Evolutionary conservation across 2,888 invertebrate species (phyloP).

Genomic region (Zeuzera pyrina): DNA sequence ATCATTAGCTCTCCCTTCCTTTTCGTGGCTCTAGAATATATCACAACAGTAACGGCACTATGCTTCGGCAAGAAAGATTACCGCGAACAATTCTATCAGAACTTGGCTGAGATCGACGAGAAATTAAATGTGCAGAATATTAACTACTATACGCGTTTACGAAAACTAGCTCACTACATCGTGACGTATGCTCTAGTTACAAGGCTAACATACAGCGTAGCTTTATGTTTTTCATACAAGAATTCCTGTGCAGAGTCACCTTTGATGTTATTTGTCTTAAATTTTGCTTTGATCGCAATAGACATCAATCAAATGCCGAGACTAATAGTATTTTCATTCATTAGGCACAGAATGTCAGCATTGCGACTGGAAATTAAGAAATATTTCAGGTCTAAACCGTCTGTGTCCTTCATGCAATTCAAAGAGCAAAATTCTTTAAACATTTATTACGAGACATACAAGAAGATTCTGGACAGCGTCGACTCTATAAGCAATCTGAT

Average conservation of each 20-base stretch:
- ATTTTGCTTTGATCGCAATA: constrained; percentile 8
- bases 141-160: constrained; percentile 5
- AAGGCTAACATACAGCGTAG: constrained; percentile 5
- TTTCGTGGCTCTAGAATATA: constrained; percentile 7
- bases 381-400: too few relatives aligned
- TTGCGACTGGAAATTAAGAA: constrained; percentile 5
- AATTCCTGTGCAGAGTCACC: constrained; percentile 5
- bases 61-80: neutral
- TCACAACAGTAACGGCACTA: constrained; percentile 5
- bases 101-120: constrained; percentile 7
- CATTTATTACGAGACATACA: constrained; percentile 5
- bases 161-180: neutral
- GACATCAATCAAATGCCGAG: constrained; percentile 9
- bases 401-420: too few relatives aligned
- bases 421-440: constrained; percentile 1
- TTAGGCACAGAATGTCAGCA: constrained; percentile 6
- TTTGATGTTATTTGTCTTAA: neutral
- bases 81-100: constrained; percentile 3
- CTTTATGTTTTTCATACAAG: constrained; percentile 7
- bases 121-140: constrained; percentile 2
- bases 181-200: constrained; percentile 3
- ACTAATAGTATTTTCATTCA: constrained; percentile 5
- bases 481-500: constrained; percentile 1
- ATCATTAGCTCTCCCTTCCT: constrained; percentile 5
- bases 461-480: constrained; percentile 6